Evolutionary conservation across 2,113 vertebrate species (phyloP), one percentile per base, ranked within the genome.

Genomic region (Scophthalmus maximus): DNA sequence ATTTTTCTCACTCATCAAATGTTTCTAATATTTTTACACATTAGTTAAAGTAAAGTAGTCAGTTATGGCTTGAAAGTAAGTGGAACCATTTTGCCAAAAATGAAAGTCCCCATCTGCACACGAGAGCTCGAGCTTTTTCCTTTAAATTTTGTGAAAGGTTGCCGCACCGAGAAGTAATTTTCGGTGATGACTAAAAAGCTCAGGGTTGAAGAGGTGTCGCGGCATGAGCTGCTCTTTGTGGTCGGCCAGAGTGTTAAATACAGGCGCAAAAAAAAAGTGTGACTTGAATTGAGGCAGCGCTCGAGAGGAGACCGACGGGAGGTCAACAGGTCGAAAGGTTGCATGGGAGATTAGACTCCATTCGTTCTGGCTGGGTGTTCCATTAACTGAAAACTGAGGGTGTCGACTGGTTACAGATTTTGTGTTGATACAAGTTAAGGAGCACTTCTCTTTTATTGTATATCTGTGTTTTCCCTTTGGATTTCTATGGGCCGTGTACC

Each of bases 191-290:
- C 59, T 72, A 55, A 68, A 20, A 38, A 18, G n/a, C 44, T 72
- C 60, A 56, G 61, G 36, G 3, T 8, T 50, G 62, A 18, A 62
- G 7, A 50, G 15, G 12, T 32, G 34, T 70, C 32, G 29, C 62
- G 30, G 22, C 12, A 20, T 52, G 66, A 77, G 64, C 56, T 27
- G 36, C 38, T 51, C 6, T 74, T 61, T 86, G 81, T 86, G 81
- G 82, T 85, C 79, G 78, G 53, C 68, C 73, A 65, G 70, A 14
- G 83, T 81, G 82, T 89, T 83, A 87, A 79, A 85, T 75, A 25
- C 78, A 83, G 59, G 6, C n/a, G 5, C 30, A n/a, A n/a, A n/a
- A 34, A 34, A 40, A 12, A 66, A 32, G 73, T 47, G 73, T 26
- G 17, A 55, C 14, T 49, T 18, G 4, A 71, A 27, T 22, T 42